A percentile compares a stretch with the other conserved stretches of the same genome.
Conservation (phyloP, 35 echinoderm and acorn worm species). For the Ptychodera flava region DNA sequence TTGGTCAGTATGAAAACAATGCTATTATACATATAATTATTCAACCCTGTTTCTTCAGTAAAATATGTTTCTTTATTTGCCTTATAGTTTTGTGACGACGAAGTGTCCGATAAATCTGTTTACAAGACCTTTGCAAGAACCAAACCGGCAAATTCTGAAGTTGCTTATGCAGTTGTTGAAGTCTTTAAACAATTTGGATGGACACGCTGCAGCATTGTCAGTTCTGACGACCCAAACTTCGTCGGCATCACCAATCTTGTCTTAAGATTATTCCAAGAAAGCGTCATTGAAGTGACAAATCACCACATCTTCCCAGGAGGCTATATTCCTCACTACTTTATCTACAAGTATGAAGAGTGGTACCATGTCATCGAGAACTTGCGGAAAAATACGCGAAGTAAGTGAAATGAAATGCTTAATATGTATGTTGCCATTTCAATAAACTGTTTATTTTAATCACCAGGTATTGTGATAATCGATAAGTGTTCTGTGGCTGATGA, state of each 20-base stretch:
- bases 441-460: too few relatives aligned
- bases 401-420: too few relatives aligned
- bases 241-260: background rate
- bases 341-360: background rate
- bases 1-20: background rate
- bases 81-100: slow-evolving; percentile 66
- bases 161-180: slow-evolving; percentile 42
- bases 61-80: slow-evolving; percentile 9
- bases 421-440: too few relatives aligned
- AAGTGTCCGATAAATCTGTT: slow-evolving; percentile 59
- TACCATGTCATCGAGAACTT: background rate
- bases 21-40: too few relatives aligned
- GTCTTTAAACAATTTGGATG: slow-evolving; percentile 68
- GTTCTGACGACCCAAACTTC: background rate
- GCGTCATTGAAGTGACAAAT: background rate
- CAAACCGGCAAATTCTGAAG: slow-evolving; percentile 35
- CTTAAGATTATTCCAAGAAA: background rate
- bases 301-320: background rate
- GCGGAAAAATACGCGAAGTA: background rate
- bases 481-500: too few relatives aligned
- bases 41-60: too few relatives aligned
- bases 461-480: too few relatives aligned
- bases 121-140: slow-evolving; percentile 88
- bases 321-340: background rate
- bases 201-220: slow-evolving; percentile 54